Evolutionary conservation across 2,888 invertebrate genomes (phyloP).

Genomic region (Lochmaea capreae): DNA sequence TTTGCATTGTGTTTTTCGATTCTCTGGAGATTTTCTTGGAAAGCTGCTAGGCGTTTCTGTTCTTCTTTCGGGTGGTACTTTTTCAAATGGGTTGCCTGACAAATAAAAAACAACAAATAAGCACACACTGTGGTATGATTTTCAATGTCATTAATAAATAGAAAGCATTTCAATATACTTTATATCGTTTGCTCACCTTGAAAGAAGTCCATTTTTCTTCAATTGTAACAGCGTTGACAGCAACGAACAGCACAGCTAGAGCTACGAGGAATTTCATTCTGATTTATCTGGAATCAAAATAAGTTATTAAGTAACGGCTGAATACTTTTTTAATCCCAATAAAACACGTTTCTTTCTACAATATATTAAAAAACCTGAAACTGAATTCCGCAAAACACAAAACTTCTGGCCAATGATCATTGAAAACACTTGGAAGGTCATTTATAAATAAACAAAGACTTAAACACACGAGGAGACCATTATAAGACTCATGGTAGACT

Average conservation of each 20-base stretch:
- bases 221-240: conserved; percentile 7
- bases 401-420: too few species aligned
- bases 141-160: neutral
- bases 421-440: too few species aligned
- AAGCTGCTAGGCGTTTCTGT: conserved; percentile 13
- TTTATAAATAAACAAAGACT: too few species aligned
- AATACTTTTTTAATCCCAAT: too few species aligned
- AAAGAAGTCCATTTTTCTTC: neutral
- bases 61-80: conserved; percentile 10
- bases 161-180: neutral
- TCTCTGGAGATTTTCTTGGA: conserved; percentile 19
- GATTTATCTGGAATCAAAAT: too few species aligned
- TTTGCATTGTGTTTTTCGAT: conserved; percentile 24
- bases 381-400: too few species aligned
- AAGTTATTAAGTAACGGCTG: too few species aligned
- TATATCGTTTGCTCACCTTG: neutral
- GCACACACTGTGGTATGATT: too few species aligned
- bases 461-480: too few species aligned
- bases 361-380: too few species aligned
- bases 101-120: neutral
- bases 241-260: neutral
- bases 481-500: too few species aligned
- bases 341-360: too few species aligned
- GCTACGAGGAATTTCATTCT: conserved; percentile 3
- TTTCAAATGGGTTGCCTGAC: neutral